Evolutionary conservation across 2,113 vertebrate genomes (phyloP).

Genomic region (Phocoena sinus): DNA sequence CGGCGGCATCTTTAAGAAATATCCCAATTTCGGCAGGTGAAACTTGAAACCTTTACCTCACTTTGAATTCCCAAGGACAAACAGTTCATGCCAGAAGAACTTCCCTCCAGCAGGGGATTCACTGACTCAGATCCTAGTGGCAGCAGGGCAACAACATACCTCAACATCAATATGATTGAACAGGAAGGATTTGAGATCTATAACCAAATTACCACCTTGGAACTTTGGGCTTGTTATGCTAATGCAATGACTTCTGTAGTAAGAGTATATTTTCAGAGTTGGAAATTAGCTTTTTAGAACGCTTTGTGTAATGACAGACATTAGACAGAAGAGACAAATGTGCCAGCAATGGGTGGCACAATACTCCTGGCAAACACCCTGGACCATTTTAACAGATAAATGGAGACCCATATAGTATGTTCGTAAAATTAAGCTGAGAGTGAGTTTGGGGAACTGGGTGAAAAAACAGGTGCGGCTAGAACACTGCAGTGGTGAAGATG

Average conservation of each 20-base stretch:
- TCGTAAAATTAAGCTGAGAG: conserved; percentile 34
- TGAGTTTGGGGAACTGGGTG: not conserved
- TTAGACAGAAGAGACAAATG: conserved; percentile 78
- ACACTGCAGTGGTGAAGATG: not conserved
- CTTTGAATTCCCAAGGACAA: not conserved
- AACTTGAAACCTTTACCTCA: not conserved
- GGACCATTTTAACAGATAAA: conserved; percentile 63
- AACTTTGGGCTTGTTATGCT: conserved; percentile 78
- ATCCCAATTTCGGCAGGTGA: not conserved
- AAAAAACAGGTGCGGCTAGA: not conserved
- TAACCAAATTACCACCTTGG: conserved; percentile 77
- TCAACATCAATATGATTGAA: not conserved
- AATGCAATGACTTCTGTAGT: conserved; percentile 79
- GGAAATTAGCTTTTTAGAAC: conserved; percentile 79
- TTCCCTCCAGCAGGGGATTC: not conserved
- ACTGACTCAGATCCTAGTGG: not conserved
- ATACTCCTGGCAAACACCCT: conserved; percentile 74
- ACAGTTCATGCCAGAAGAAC: not conserved
- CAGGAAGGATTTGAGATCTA: conserved; percentile 74
- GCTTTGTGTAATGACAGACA: conserved; percentile 80
- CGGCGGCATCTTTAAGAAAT: not conserved
- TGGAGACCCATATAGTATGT: conserved; percentile 54
- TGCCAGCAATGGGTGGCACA: conserved; percentile 68
- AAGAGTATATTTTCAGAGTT: conserved; percentile 79
- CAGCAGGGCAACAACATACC: not conserved